Evolutionary conservation across 64 coral and sea anemone genomes (phyloP).

Genomic region (Montipora cactus): DNA sequence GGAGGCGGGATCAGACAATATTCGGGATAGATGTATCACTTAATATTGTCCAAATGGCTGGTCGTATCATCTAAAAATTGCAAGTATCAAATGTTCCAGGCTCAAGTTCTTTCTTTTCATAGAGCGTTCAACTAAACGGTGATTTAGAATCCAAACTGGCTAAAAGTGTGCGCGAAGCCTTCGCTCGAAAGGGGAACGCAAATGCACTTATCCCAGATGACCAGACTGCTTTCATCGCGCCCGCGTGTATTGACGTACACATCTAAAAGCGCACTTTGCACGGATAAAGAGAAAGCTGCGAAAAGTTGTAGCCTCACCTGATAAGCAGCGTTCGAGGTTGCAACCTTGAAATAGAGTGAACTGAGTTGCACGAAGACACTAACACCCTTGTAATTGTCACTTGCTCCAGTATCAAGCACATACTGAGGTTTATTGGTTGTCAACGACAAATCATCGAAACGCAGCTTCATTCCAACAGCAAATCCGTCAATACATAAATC

Average conservation of each 20-base stretch:
- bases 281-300: neutral
- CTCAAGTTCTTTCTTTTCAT: too few relatives aligned
- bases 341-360: constrained; percentile 56
- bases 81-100: too few relatives aligned
- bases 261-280: neutral
- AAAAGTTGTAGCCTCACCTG: constrained; percentile 21
- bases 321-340: constrained; percentile 57
- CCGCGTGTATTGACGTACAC: neutral
- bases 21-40: too few relatives aligned
- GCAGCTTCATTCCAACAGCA: constrained; percentile 68
- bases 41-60: too few relatives aligned
- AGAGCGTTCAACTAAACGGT: too few relatives aligned
- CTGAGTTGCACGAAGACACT: constrained; percentile 60
- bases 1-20: too few relatives aligned
- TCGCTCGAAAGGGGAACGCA: too few relatives aligned
- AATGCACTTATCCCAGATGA: too few relatives aligned
- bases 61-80: too few relatives aligned
- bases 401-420: constrained; percentile 82
- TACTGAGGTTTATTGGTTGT: constrained; percentile 60
- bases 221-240: too few relatives aligned
- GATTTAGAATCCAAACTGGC: too few relatives aligned
- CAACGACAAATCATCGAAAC: constrained; percentile 48
- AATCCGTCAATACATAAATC: constrained; percentile 65
- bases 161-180: too few relatives aligned
- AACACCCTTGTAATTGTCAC: constrained; percentile 55